Evolutionary conservation across 2,113 vertebrate species (phyloP), one percentile per base, ranked within the genome.

Genomic region (Syngnathus floridae): DNA sequence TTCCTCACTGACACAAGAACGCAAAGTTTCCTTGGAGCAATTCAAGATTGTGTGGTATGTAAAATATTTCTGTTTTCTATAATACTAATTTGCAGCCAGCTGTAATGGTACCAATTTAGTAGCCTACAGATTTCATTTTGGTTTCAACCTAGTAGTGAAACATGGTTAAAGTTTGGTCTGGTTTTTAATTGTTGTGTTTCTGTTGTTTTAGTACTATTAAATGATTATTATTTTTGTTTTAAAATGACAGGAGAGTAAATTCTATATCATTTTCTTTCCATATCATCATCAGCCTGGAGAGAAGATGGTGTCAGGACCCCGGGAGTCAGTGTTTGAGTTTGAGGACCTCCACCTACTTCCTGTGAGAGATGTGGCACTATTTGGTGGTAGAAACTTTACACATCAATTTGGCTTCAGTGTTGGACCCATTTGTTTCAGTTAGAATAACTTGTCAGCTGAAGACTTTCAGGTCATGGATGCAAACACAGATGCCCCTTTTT

Each of bases 371-470:
- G 71, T 95, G 71, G 93, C 93, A 0, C 69, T 94, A 22, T 90
- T 90, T 63, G 87, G 87, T 67, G 74, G 89, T 1, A 86, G 86
- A 0, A 88, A 90, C 1, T 0, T 74, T 64, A 83, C 86, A 0
- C 89, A 91, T 67, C 87, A 82, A 26, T 95, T 94, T 26, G 89
- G 93, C 38, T 91, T 96, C 88, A 91, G 88, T 35, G 62, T 95
- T 0, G 93, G 93, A 31, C 92, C 93, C 0, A 91, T 93, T 67
- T 95, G 94, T 76, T 96, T 94, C 86, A 93, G 92, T 86, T 96
- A 93, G 86, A 81, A 62, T 0, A 17, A 56, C 55, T 31, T 19
- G 21, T 65, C 19, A 17, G 14, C 57, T 9, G 45, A 66, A 48
- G 64, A 68, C 54, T 51, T 56, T 16, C 37, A 62, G 62, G 69